Conservation (phyloP, 1,140 invertebrate genomes). For the Papilio dardanus region DNA sequence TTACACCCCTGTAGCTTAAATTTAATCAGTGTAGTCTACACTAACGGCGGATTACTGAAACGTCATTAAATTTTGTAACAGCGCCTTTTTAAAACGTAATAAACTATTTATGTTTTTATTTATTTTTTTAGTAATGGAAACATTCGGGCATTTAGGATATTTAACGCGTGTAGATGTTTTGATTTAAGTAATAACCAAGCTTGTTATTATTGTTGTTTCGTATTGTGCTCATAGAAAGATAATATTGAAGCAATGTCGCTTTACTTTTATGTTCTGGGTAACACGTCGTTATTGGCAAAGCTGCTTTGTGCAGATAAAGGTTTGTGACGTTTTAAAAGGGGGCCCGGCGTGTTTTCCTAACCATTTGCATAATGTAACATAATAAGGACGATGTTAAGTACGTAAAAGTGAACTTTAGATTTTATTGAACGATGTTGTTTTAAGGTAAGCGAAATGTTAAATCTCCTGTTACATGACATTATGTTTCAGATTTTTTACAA, state of each 20-base stretch:
- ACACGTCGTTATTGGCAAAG: conserved; percentile 26
- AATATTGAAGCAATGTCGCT: background rate
- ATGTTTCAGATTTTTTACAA: background rate
- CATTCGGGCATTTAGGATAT: no score
- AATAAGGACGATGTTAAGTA: conserved; percentile 2
- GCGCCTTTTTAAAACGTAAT: no score
- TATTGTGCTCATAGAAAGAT: conserved; percentile 7
- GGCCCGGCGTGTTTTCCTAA: background rate
- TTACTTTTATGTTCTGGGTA: conserved; percentile 2
- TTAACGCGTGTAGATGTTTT: background rate
- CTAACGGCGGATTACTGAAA: no score
- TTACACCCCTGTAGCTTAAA: no score
- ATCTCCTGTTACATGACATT: background rate
- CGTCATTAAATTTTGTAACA: no score
- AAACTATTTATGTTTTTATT: no score
- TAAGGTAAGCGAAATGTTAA: background rate
- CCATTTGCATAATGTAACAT: conserved; percentile 24
- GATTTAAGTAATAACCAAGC: background rate
- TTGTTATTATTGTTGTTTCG: background rate
- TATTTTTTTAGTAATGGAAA: no score
- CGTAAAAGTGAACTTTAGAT: background rate
- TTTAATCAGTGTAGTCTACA: no score
- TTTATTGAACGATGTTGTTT: conserved; percentile 16
- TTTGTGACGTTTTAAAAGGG: conserved; percentile 29
- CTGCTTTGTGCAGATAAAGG: conserved; percentile 33